Evolutionary conservation across 2,888 invertebrate genomes (phyloP).

Genomic region (Aporophyla nigra): DNA sequence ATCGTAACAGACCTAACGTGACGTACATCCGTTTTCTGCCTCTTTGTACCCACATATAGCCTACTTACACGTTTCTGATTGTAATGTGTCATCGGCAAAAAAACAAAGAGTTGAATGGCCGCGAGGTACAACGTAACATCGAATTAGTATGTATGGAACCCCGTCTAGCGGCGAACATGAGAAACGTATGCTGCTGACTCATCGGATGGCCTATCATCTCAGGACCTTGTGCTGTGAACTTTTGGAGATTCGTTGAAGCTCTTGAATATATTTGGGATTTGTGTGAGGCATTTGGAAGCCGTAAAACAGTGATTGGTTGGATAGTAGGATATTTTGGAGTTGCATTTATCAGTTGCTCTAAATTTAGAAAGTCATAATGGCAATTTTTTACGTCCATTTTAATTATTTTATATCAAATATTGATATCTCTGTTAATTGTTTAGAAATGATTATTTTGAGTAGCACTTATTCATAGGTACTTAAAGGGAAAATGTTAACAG

Average conservation of each 20-base stretch:
- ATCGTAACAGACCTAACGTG: constrained; percentile 29
- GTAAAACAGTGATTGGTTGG: not conserved
- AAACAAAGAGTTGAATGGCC: constrained; percentile 76
- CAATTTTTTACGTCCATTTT: not conserved
- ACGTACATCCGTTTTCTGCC: constrained; percentile 61
- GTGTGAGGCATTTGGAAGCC: not conserved
- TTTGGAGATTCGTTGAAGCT: constrained; percentile 29
- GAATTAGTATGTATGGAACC: constrained; percentile 78
- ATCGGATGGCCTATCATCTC: constrained; percentile 63
- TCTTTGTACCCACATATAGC: constrained; percentile 50
- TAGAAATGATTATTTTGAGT: not conserved
- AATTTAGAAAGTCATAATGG: too few relatives aligned
- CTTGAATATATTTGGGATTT: constrained; percentile 37
- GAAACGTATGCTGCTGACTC: constrained; percentile 76
- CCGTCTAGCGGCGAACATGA: constrained; percentile 72
- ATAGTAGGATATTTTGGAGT: not conserved
- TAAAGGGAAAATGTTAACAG: too few relatives aligned
- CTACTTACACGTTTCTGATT: constrained; percentile 66
- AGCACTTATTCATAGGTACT: too few relatives aligned
- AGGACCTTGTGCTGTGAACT: constrained; percentile 38
- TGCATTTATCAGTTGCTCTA: not conserved
- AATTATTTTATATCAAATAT: too few relatives aligned
- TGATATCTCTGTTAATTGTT: not conserved
- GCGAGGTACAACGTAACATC: constrained; percentile 64
- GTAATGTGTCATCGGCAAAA: constrained; percentile 72